Conservation (phyloP, 2,888 invertebrate species). For the Drosophila cracens region DNA sequence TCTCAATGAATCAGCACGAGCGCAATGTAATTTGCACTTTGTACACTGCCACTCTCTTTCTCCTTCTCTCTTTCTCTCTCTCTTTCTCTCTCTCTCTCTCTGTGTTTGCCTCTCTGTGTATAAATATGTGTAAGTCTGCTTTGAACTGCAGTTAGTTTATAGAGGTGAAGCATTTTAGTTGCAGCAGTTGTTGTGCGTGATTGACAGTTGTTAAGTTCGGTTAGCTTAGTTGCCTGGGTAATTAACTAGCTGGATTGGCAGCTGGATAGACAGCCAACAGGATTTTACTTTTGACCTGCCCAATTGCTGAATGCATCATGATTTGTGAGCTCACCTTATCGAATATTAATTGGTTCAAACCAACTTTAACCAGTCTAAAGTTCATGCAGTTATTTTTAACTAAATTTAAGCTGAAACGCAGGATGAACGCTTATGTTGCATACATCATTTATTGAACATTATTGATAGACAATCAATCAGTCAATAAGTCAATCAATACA, state of each 20-base stretch:
- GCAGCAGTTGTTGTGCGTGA: constrained; percentile 25
- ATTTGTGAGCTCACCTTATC: neutral
- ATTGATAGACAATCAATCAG: neutral
- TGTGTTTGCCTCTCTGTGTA: neutral
- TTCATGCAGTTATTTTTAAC: neutral
- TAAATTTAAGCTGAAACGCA: neutral
- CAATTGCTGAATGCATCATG: neutral
- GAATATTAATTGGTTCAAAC: neutral
- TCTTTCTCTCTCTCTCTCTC: neutral
- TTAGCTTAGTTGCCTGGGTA: constrained; percentile 28
- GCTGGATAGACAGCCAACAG: constrained; percentile 43
- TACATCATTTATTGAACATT: neutral
- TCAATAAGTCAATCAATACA: neutral
- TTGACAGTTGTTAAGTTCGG: constrained; percentile 41
- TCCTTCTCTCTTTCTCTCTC: neutral
- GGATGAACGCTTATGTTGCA: neutral
- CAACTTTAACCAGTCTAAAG: neutral
- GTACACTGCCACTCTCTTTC: neutral
- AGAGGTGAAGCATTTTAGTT: constrained; percentile 49
- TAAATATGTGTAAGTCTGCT: neutral
- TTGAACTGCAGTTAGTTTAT: constrained; percentile 25
- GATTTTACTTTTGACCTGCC: constrained; percentile 29
- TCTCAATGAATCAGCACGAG: constrained; percentile 78
- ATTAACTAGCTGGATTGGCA: constrained; percentile 51
- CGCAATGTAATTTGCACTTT: constrained; percentile 77